Evolutionary conservation across 2,113 vertebrate genomes (phyloP).

Genomic region (Climacteris rufus): DNA sequence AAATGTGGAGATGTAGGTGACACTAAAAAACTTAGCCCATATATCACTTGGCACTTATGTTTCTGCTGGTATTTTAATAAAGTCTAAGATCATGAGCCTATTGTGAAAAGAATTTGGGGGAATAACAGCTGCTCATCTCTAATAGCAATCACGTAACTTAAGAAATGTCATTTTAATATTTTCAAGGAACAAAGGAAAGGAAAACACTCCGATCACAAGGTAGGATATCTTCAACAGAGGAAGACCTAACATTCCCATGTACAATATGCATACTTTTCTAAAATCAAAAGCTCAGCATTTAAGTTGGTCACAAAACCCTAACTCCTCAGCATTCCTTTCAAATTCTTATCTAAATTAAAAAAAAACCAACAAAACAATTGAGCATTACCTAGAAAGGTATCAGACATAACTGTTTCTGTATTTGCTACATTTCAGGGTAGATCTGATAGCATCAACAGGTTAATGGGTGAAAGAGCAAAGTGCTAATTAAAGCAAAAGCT

Average conservation of each 20-base stretch:
- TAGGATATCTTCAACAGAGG: neutral
- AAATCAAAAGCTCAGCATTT: neutral
- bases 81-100: neutral
- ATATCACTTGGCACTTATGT: neutral
- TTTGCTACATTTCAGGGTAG: neutral
- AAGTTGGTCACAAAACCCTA: neutral
- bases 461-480: neutral
- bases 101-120: neutral
- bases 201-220: neutral
- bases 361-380: neutral
- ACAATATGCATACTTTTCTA: neutral
- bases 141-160: neutral
- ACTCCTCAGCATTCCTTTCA: neutral
- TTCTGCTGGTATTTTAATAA: neutral
- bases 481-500: neutral
- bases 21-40: neutral
- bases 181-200: neutral
- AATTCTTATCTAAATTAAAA: neutral
- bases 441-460: neutral
- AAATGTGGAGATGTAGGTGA: neutral
- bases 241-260: neutral
- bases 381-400: neutral
- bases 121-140: neutral
- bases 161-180: neutral
- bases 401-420: neutral